Evolutionary conservation across 2,797 vertebrate species (phyloP), one percentile per base, ranked within the genome.

Genomic region (Scarus forsteni): DNA sequence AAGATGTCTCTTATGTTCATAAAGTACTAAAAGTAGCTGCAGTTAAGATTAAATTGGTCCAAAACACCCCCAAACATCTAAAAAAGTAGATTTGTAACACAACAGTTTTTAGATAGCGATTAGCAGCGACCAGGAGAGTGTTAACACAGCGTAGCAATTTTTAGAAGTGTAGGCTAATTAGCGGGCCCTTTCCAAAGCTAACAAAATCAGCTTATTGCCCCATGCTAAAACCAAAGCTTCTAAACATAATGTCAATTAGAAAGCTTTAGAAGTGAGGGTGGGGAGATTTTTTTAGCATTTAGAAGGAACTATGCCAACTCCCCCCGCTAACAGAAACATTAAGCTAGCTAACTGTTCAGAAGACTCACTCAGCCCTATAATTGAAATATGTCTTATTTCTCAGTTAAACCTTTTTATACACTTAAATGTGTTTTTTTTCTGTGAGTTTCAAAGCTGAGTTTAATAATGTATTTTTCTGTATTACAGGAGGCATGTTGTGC

Each of bases 401-500:
- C 9, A 46, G n/a, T 51, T 27, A 27, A 27, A 27, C 27, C 27
- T 27, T 27, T 27, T 27, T 27, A 27, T 4, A 27, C 27, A 27
- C 27, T 27, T 27, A 27, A 27, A 27, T 27, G 27, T 27, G 27
- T 27, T 27, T 27, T 27, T 27, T 27, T 27, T 27, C 27, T 27
- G 27, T 27, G 27, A 27, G 27, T 27, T 27, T 27, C 27, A 4
- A 39, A 14, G 12, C 43, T 44, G 43, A 13, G 13, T 15, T 12
- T 39, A 12, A 51, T 8, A 48, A 44, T 27, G 7, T 44, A n/a
- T 3, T 38, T 48, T 57, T 39, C 38, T 19, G 7, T 15, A 27
- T 67, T 84, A 39, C 89, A 99, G 96, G 98, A 99, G 84, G 96
- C 97, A 0, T 95, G 96, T 0, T 99, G 98, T 57, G 98, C 97